Evolutionary conservation across 2,797 vertebrate species (phyloP).

Genomic region (Onychomys leucogaster): DNA sequence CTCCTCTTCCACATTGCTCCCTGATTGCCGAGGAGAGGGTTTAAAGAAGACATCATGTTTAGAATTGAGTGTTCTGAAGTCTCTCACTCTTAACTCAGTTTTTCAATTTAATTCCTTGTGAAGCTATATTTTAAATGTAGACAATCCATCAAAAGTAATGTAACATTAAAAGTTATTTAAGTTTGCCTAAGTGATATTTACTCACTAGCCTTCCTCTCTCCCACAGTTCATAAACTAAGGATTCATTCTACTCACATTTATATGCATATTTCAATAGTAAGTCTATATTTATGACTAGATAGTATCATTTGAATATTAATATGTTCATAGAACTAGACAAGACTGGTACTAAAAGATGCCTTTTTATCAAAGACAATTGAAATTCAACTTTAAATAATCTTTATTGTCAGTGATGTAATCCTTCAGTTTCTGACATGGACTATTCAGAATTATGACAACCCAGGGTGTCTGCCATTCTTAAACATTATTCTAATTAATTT

Average conservation of each 20-base stretch:
- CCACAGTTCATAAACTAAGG: slow-evolving; percentile 42
- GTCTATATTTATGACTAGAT: slow-evolving; percentile 14
- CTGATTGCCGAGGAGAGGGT: neutral
- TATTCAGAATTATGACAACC: slow-evolving; percentile 50
- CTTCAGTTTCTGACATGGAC: slow-evolving; percentile 27
- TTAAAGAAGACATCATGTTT: neutral
- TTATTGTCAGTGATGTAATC: neutral
- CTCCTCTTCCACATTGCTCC: neutral
- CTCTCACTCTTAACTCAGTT: neutral
- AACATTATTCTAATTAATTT: neutral
- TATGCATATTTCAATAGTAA: slow-evolving; percentile 24
- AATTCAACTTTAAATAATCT: slow-evolving; percentile 59
- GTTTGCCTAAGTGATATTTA: slow-evolving; percentile 28
- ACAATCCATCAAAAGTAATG: slow-evolving; percentile 26
- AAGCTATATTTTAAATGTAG: neutral
- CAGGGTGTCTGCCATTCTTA: neutral
- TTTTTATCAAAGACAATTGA: slow-evolving; percentile 52
- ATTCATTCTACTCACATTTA: neutral
- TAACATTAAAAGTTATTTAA: slow-evolving; percentile 27
- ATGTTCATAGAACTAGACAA: slow-evolving; percentile 25
- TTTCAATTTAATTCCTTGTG: slow-evolving; percentile 16
- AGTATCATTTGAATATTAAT: slow-evolving; percentile 33
- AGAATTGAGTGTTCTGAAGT: neutral
- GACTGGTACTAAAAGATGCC: neutral
- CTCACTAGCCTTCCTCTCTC: neutral